Percentiles rank a stretch among this genome's conserved stretches.
These are phyloP conservation scores for Agrypnus murinus DNA, from an alignment of 2,888 invertebrate species.

Conservation along the genomic window DNA sequence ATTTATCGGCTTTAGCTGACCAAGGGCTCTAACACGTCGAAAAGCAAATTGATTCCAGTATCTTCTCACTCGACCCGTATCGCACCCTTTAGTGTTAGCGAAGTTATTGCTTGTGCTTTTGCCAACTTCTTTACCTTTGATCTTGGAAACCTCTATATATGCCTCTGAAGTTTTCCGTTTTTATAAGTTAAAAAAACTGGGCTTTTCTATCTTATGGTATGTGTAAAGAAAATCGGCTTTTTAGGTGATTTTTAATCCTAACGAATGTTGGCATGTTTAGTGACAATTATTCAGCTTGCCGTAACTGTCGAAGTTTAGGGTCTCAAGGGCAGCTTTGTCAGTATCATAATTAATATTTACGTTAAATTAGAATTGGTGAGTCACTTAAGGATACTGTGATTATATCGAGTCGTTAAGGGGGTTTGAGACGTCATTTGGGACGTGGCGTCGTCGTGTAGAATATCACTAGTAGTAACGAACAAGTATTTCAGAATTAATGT, in stretches of 20 bases:
- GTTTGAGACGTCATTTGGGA: constrained; percentile 4
- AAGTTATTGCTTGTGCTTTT: constrained; percentile 55
- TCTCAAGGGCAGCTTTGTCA: too few species aligned
- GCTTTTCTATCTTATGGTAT: not conserved
- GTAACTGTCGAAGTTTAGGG: too few species aligned
- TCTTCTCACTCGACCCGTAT: constrained; percentile 56
- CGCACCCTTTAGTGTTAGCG: constrained; percentile 50
- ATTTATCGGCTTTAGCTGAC: constrained; percentile 62
- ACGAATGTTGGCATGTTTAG: too few species aligned
- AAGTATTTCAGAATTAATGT: constrained; percentile 26
- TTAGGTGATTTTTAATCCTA: too few species aligned
- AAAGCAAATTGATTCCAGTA: constrained; percentile 65
- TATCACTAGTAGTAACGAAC: constrained; percentile 7
- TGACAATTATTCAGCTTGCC: too few species aligned
- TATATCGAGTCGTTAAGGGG: not conserved
- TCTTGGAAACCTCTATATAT: constrained; percentile 9
- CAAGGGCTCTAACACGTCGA: constrained; percentile 61
- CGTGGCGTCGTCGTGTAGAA: too few species aligned
- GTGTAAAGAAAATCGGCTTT: too few species aligned
- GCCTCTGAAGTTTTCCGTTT: not conserved
- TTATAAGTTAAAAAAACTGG: not conserved
- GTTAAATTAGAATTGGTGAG: constrained; percentile 3
- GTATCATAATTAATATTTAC: not conserved
- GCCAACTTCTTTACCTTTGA: constrained; percentile 43
- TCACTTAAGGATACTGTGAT: constrained; percentile 4